Evolutionary conservation across 2,797 vertebrate species (phyloP), one percentile per base, ranked within the genome.

Genomic region (Neomorphus geoffroyi): DNA sequence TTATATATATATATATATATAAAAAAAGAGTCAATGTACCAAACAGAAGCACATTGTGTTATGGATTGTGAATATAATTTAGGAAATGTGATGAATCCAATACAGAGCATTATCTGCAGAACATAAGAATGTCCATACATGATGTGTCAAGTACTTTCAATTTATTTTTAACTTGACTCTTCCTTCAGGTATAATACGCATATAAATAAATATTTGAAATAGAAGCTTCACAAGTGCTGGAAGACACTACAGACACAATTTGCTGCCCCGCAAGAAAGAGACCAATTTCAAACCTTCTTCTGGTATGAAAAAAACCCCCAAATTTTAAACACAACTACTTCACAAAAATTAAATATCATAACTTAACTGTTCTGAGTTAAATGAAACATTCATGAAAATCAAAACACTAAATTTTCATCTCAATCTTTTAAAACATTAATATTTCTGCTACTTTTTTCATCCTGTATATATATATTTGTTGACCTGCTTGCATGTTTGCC

Each of bases 251-350:
- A 64, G 24, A 91, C 65, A n/a, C 9, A n/a, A 78, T 65, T 17
- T 61, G 3, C 30, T 83, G 8, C 41, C 41, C 57, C 74, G 61
- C 10, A 57, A 61, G 33, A 43, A 45, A 69, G 22, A 82, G 37
- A 80, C 27, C 41, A 13, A 61, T 51, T 53, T 61, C 17, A 67
- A 70, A 48, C 2, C 10, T 83, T 39, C 27, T 67, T 17, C 24
- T 37, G 5, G 84, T 58, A n/a, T 43, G 16, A 81, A 80, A 67
- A 64, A 64, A 10, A 11, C 0, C 0, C 9, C 0, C 2, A 72
- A 58, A 82, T 51, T 66, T 50, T 50, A 84, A 90, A 66, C 14
- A 75, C 1, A 77, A 79, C 80, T 72, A 11, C 3, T 32, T 24
- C 45, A 80, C 19, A 33, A 56, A 80, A 72, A 61, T 14, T 1